A percentile compares a stretch with the other conserved stretches of the same genome.
These are phyloP conservation scores for Oceanodroma leucorhoa DNA, from an alignment of 2,797 vertebrate species.

Conservation along the genomic window DNA sequence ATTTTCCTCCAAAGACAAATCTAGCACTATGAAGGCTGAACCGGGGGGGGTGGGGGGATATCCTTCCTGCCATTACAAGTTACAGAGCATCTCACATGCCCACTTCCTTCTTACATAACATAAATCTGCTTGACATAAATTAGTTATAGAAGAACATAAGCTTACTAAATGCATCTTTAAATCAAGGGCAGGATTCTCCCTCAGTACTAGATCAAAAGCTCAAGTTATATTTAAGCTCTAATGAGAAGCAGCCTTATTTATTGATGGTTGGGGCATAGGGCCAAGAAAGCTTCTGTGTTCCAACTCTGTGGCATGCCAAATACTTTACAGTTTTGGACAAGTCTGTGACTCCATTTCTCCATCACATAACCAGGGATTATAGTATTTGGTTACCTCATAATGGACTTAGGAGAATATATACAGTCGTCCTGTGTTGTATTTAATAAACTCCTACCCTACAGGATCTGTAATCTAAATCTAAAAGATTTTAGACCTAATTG, in stretches of 20 bases:
- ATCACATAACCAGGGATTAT: not conserved
- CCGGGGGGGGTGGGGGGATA: not conserved
- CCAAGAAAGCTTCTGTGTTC: conserved; percentile 5
- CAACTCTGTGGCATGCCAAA: not conserved
- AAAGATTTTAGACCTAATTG: not conserved
- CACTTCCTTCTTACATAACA: not conserved
- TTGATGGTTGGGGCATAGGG: not conserved
- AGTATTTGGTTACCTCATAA: not conserved
- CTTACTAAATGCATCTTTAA: conserved; percentile 13
- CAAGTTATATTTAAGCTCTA: conserved; percentile 3
- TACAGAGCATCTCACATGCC: not conserved
- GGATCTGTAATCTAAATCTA: not conserved
- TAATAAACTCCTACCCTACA: not conserved
- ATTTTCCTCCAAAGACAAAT: not conserved
- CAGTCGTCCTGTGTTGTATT: not conserved
- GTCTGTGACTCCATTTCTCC: not conserved
- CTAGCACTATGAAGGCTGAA: not conserved
- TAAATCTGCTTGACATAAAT: conserved; percentile 14
- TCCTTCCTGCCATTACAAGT: not conserved
- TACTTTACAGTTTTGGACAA: not conserved
- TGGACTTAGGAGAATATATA: not conserved
- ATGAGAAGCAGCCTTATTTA: conserved; percentile 5
- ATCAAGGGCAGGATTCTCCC: not conserved
- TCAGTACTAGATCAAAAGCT: conserved; percentile 9
- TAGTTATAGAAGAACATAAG: conserved; percentile 1